Percentiles rank a stretch among this genome's conserved stretches.
phyloP scores from a whole-genome alignment of 2,797 vertebrate genomes.

The Phalanger gymnotis region DNA sequence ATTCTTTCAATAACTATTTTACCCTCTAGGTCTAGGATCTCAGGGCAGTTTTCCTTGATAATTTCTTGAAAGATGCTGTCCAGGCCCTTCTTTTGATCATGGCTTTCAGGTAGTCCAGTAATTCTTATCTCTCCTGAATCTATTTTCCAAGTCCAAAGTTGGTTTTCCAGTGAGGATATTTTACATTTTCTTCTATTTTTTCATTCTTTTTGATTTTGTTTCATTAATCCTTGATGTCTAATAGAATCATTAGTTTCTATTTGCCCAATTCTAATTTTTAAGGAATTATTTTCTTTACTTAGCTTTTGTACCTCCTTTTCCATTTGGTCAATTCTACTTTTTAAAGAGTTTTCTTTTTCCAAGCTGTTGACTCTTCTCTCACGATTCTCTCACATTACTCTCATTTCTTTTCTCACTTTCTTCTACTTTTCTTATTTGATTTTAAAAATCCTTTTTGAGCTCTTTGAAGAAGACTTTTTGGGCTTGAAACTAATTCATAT shows the following conservation, averaged over 20 bases:
- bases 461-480: background rate
- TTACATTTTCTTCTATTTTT: background rate
- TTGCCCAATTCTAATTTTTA: too few relatives aligned
- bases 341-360: too few relatives aligned
- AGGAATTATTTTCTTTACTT: too few relatives aligned
- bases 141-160: too few relatives aligned
- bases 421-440: too few relatives aligned
- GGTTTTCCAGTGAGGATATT: too few relatives aligned
- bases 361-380: too few relatives aligned
- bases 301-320: too few relatives aligned
- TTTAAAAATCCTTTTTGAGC: background rate
- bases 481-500: background rate
- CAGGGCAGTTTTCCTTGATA: too few relatives aligned
- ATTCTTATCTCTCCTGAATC: background rate
- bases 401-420: background rate
- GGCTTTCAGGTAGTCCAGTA: background rate
- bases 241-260: background rate
- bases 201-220: background rate
- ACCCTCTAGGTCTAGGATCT: background rate
- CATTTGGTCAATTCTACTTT: too few relatives aligned
- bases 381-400: too few relatives aligned
- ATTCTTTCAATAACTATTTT: background rate
- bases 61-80: too few relatives aligned
- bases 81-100: background rate
- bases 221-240: background rate